Conservation (phyloP, 1,140 invertebrate species). For the Hylaeus volcanicus region DNA sequence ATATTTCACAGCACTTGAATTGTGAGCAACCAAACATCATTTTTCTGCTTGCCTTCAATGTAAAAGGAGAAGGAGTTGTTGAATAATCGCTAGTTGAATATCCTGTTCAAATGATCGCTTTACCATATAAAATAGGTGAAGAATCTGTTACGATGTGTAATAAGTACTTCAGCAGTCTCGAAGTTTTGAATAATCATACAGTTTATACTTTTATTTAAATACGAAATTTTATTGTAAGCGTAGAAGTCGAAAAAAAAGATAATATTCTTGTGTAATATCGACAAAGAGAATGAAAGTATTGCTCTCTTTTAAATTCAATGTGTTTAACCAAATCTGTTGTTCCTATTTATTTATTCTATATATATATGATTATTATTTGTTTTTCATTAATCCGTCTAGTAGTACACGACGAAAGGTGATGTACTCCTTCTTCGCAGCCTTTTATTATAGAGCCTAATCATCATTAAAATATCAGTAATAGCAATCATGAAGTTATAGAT, state of each 20-base stretch:
- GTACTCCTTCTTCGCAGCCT: constrained; percentile 63
- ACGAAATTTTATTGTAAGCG: constrained; percentile 35
- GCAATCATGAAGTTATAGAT: constrained; percentile 39
- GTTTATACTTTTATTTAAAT: constrained; percentile 20
- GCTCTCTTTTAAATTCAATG: constrained; percentile 33
- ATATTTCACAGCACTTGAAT: constrained; percentile 37
- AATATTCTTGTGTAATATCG: constrained; percentile 13
- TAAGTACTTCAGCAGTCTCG: not conserved
- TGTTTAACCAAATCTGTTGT: constrained; percentile 35
- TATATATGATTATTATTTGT: constrained; percentile 41
- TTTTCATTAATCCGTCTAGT: constrained; percentile 31
- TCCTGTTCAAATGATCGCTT: constrained; percentile 10
- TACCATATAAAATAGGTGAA: not conserved
- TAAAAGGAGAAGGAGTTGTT: constrained; percentile 56
- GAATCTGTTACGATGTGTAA: constrained; percentile 23
- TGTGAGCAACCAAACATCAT: constrained; percentile 24
- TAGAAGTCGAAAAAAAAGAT: constrained; percentile 9
- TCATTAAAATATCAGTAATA: constrained; percentile 52
- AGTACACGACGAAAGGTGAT: constrained; percentile 39
- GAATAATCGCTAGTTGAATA: constrained; percentile 26
- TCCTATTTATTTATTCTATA: constrained; percentile 51
- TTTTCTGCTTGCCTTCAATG: constrained; percentile 32
- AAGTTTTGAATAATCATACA: constrained; percentile 9
- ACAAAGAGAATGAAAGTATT: constrained; percentile 19
- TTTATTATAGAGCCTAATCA: constrained; percentile 61